These are phyloP conservation scores for Drosophila ercepeae DNA, from an alignment of 1,140 invertebrate genomes.

Conservation along the genomic window DNA sequence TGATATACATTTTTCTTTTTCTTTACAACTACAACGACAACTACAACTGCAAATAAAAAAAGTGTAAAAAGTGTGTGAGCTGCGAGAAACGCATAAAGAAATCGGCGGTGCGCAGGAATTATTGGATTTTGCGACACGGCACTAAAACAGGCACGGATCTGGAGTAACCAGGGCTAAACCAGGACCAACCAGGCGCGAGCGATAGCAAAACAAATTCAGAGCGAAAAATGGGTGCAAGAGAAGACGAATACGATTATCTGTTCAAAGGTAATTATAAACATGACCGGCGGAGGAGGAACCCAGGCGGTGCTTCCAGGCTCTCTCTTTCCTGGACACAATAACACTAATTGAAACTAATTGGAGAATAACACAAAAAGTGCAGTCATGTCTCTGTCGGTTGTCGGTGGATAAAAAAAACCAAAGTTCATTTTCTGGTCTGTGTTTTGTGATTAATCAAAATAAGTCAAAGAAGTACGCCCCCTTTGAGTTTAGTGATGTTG, in stretches of 20 bases:
- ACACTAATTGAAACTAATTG: slow-evolving; percentile 80
- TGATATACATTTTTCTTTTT: slow-evolving; percentile 75
- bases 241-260: slow-evolving; percentile 99
- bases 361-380: slow-evolving; percentile 68
- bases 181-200: slow-evolving; percentile 43
- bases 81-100: slow-evolving; percentile 70
- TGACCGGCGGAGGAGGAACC: slow-evolving; percentile 20
- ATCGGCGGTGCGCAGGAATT: slow-evolving; percentile 72
- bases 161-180: slow-evolving; percentile 41
- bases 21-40: slow-evolving; percentile 71
- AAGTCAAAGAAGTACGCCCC: slow-evolving; percentile 58
- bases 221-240: slow-evolving; percentile 97
- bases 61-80: slow-evolving; percentile 78
- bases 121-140: slow-evolving; percentile 69
- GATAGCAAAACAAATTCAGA: slow-evolving; percentile 38
- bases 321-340: slow-evolving; percentile 39
- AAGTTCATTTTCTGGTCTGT: slow-evolving; percentile 32
- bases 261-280: slow-evolving; percentile 95
- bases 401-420: slow-evolving; percentile 1
- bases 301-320: slow-evolving; percentile 21
- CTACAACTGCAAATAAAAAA: slow-evolving; percentile 65
- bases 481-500: slow-evolving; percentile 21
- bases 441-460: slow-evolving; percentile 42
- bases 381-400: slow-evolving; percentile 10
- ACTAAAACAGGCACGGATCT: slow-evolving; percentile 25